Percentiles rank a stretch among this genome's conserved stretches.
These are phyloP conservation scores for Lateolabrax maculatus DNA, from an alignment of 2,797 vertebrate species.

Conservation along the genomic window DNA sequence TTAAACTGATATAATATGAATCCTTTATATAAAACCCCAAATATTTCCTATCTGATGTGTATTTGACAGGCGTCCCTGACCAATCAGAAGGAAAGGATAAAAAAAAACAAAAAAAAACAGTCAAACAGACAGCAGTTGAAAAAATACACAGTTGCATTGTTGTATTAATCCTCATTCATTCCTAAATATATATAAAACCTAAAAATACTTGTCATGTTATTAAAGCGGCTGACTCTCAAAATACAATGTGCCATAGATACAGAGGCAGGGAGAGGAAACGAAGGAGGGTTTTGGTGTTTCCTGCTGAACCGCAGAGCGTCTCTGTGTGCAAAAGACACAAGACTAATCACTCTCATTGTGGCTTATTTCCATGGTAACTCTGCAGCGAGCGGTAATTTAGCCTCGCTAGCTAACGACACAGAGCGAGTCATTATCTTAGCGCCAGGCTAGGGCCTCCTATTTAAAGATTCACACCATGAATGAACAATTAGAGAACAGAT, in stretches of 20 bases:
- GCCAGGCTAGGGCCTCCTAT: slow-evolving; percentile 79
- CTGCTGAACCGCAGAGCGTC: slow-evolving; percentile 65
- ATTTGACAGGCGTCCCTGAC: slow-evolving; percentile 11
- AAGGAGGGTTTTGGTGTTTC: slow-evolving; percentile 52
- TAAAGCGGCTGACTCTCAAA: slow-evolving; percentile 11
- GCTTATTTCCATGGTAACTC: slow-evolving; percentile 86
- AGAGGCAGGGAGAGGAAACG: slow-evolving; percentile 27
- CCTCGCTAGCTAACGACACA: slow-evolving; percentile 83
- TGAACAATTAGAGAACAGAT: slow-evolving; percentile 86
- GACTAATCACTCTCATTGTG: slow-evolving; percentile 83
- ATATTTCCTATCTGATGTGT: slow-evolving; percentile 11
- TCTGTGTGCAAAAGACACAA: slow-evolving; percentile 77
- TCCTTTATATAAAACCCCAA: slow-evolving; percentile 16
- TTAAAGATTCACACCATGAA: slow-evolving; percentile 86
- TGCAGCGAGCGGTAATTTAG: slow-evolving; percentile 84
- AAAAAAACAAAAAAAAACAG: too few species aligned
- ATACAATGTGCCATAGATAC: slow-evolving; percentile 10
- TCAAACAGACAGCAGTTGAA: slow-evolving; percentile 7
- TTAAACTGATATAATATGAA: slow-evolving; percentile 48
- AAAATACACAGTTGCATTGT: not conserved
- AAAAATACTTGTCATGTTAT: not conserved
- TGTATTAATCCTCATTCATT: slow-evolving; percentile 22
- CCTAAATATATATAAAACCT: not conserved
- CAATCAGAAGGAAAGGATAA: slow-evolving; percentile 10
- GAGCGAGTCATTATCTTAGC: slow-evolving; percentile 84